Base-by-base conservation (phyloP, 2,888 invertebrate species). In the Synergus gifuensis region DNA sequence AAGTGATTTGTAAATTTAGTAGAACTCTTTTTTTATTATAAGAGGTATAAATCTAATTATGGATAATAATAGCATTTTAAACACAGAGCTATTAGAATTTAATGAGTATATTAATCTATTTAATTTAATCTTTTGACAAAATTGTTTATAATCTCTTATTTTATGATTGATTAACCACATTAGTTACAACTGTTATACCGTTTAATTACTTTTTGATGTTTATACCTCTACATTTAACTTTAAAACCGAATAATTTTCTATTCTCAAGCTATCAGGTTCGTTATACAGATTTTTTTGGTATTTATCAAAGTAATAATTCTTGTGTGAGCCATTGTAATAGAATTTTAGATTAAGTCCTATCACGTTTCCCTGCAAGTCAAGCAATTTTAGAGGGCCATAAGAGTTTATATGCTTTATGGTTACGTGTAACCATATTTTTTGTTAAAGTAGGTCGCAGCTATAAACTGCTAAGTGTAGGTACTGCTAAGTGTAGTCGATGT, bases 341-440 rank as follows among this genome's bases (percentile, higher is more conserved):
- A 54, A 54, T 54, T 54, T 54, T 54, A n/a, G 2, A 54, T 54
- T 54, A 54, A n/a, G 54, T 54, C n/a, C n/a, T 54, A n/a, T 54
- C 54, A 54, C n/a, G 54, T 54, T 54, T n/a, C 8, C n/a, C n/a
- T 54, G 54, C n/a, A 54, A 54, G n/a, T n/a, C n/a, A n/a, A n/a
- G 54, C 8, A 54, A 8, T 28, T 54, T 8, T 12, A 2, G 8
- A 54, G 54, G n/a, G 54, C 8, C n/a, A n/a, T 54, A 54, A 54
- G n/a, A n/a, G n/a, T 54, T n/a, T 54, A n/a, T 16, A 49, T n/a
- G n/a, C 49, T 54, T n/a, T n/a, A 54, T 54, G 54, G 54, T 54
- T 54, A 54, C 54, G 54, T n/a, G 54, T 54, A 54, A 54, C n/a
- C 9, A 54, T 54, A 54, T 54, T 54, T n/a, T 54, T 54, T 54